Evolutionary conservation across 2,888 invertebrate genomes (phyloP).

Genomic region (Diarsia rubi): DNA sequence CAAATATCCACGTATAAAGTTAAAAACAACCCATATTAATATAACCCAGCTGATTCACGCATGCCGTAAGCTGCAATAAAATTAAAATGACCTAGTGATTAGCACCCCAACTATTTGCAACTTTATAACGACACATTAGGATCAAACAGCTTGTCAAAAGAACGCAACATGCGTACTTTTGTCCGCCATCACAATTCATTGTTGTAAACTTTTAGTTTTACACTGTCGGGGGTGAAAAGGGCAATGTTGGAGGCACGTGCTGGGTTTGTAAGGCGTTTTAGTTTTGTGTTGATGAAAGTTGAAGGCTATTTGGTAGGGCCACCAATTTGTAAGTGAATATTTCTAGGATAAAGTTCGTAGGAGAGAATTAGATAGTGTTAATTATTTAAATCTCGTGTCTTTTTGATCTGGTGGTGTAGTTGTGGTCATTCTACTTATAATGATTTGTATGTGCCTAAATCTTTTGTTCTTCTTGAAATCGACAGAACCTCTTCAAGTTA

Average conservation of each 20-base stretch:
- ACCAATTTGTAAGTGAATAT: neutral
- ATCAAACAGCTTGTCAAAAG: conserved; percentile 54
- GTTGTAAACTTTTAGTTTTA: conserved; percentile 62
- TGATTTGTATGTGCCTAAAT: neutral
- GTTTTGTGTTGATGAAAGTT: conserved; percentile 19
- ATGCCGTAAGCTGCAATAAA: conserved; percentile 43
- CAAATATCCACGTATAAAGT: neutral
- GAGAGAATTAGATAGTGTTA: neutral
- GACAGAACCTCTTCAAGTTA: too few species aligned
- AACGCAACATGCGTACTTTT: conserved; percentile 53
- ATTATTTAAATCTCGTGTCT: too few species aligned
- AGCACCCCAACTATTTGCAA: conserved; percentile 63
- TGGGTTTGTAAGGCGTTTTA: conserved; percentile 68
- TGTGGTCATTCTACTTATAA: neutral
- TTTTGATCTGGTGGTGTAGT: neutral
- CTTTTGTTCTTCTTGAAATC: neutral
- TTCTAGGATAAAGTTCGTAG: conserved; percentile 8
- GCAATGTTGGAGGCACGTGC: conserved; percentile 23
- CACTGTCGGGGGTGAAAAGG: conserved; percentile 29
- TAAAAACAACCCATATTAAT: neutral
- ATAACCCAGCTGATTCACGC: conserved; percentile 25
- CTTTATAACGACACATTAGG: conserved; percentile 53
- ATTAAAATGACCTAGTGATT: conserved; percentile 59
- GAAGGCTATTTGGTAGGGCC: conserved; percentile 40
- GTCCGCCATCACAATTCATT: conserved; percentile 39